phyloP scores from a whole-genome alignment of 2,888 invertebrate species.

The Pammene fasciana region DNA sequence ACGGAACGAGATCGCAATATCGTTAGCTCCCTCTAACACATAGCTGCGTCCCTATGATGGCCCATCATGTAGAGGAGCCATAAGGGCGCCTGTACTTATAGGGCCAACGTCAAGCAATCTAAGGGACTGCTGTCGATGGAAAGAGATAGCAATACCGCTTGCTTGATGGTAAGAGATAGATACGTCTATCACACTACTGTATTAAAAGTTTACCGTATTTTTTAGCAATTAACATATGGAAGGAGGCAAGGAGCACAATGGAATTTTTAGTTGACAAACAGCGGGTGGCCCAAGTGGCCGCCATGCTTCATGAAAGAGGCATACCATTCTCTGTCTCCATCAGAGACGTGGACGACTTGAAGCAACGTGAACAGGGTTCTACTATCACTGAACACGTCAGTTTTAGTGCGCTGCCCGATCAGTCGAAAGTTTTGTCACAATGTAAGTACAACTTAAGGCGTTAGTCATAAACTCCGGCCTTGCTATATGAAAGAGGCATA shows the following conservation, averaged over 20 bases:
- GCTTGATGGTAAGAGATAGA: too few relatives aligned
- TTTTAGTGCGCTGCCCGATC: background rate
- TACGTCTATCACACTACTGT: too few relatives aligned
- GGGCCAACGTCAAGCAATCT: too few relatives aligned
- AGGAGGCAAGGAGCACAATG: slow-evolving; percentile 71
- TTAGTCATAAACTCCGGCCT: too few relatives aligned
- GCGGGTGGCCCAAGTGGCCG: slow-evolving; percentile 61
- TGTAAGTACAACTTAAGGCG: slow-evolving; percentile 1
- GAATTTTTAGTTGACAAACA: slow-evolving; percentile 71
- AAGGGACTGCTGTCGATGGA: too few relatives aligned
- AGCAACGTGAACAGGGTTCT: slow-evolving; percentile 56
- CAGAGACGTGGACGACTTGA: slow-evolving; percentile 56
- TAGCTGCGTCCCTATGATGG: too few relatives aligned
- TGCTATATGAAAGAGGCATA: slow-evolving; percentile 63
- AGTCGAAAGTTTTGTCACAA: background rate
- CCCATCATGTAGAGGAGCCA: too few relatives aligned
- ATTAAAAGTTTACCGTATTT: background rate
- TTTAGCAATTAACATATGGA: slow-evolving; percentile 71
- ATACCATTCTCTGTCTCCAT: slow-evolving; percentile 69
- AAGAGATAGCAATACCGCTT: too few relatives aligned
- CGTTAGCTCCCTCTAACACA: too few relatives aligned
- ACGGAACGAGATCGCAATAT: too few relatives aligned
- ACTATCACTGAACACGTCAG: slow-evolving; percentile 21
- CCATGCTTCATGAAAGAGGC: slow-evolving; percentile 67
- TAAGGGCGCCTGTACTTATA: too few relatives aligned